Conservation (phyloP, 2,888 invertebrate genomes). For the Lasioglossum leucozonium region DNA sequence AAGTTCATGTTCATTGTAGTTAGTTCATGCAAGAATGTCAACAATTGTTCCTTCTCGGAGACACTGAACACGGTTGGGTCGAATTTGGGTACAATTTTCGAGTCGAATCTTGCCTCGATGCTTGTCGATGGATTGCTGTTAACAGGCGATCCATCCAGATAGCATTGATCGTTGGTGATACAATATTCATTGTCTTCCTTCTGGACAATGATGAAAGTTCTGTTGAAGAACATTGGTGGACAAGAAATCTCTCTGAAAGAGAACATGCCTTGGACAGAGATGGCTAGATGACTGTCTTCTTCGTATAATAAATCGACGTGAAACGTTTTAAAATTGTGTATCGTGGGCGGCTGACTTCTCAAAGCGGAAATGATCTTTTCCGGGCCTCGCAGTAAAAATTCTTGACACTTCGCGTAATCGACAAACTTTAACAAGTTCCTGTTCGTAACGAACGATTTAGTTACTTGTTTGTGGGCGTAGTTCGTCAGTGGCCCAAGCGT, state of each 20-base stretch:
- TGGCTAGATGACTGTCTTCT: conserved; percentile 70
- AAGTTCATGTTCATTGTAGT: conserved; percentile 79
- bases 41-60: conserved; percentile 79
- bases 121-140: conserved; percentile 60
- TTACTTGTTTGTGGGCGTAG: conserved; percentile 78
- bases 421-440: conserved; percentile 82
- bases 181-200: conserved; percentile 81
- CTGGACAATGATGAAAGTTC: conserved; percentile 79
- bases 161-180: conserved; percentile 82
- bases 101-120: conserved; percentile 57
- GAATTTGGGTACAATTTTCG: conserved; percentile 69
- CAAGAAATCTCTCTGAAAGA: conserved; percentile 75
- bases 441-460: conserved; percentile 77
- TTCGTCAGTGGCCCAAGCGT: conserved; percentile 78
- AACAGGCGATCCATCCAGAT: conserved; percentile 76
- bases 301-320: conserved; percentile 78
- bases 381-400: conserved; percentile 80
- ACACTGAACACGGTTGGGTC: conserved; percentile 76
- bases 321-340: conserved; percentile 77
- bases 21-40: conserved; percentile 77
- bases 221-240: conserved; percentile 77
- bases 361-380: conserved; percentile 80
- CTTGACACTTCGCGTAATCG: conserved; percentile 82
- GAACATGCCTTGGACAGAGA: conserved; percentile 80
- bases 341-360: conserved; percentile 78